Conservation (phyloP, 2,888 invertebrate genomes). For the Nomada ruficornis region DNA sequence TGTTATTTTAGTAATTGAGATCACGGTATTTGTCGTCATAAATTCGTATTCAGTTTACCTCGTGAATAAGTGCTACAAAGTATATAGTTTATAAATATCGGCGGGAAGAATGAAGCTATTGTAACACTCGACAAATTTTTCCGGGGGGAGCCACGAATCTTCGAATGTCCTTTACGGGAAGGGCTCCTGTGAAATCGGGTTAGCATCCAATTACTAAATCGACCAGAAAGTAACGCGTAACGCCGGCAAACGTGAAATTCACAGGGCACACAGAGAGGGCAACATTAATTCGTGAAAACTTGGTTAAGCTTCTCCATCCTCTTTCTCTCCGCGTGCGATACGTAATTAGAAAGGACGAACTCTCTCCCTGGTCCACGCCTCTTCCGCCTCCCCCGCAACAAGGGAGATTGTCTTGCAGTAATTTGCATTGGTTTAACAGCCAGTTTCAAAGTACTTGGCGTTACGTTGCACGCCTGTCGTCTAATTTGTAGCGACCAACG, state of each 20-base stretch:
- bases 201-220: slow-evolving; percentile 50
- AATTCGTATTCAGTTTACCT: too few relatives aligned
- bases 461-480: slow-evolving; percentile 69
- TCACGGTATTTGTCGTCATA: too few relatives aligned
- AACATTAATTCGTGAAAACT: slow-evolving; percentile 63
- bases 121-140: too few relatives aligned
- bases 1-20: too few relatives aligned
- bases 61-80: too few relatives aligned
- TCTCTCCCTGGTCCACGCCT: slow-evolving; percentile 34
- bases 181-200: slow-evolving; percentile 20
- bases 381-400: slow-evolving; percentile 38
- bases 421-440: slow-evolving; percentile 77
- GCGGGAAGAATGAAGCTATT: too few relatives aligned
- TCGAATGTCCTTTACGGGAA: not conserved
- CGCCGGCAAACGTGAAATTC: slow-evolving; percentile 39
- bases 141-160: not conserved
- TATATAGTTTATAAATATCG: too few relatives aligned
- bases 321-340: slow-evolving; percentile 53
- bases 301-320: slow-evolving; percentile 63
- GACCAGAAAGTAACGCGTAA: slow-evolving; percentile 10
- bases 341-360: slow-evolving; percentile 77
- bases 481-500: slow-evolving; percentile 63
- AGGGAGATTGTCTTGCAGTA: slow-evolving; percentile 75
- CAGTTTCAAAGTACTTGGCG: slow-evolving; percentile 75
- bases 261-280: slow-evolving; percentile 21